Evolutionary conservation across 2,113 vertebrate genomes (phyloP).

Genomic region (Psilopsiagon aurifrons): DNA sequence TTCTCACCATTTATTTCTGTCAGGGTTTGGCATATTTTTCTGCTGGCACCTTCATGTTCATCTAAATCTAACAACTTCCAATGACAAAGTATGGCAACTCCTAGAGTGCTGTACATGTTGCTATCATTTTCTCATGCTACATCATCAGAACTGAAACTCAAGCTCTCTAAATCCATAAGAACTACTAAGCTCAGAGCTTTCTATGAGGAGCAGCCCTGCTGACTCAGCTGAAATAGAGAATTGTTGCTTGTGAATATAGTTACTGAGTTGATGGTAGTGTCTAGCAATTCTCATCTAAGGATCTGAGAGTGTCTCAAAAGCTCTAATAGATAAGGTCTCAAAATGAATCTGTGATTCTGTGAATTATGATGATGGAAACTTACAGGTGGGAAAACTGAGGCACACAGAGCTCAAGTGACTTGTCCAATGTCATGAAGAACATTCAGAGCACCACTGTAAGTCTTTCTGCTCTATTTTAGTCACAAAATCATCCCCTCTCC

Average conservation of each 20-base stretch:
- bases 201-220: neutral
- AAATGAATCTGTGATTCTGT: neutral
- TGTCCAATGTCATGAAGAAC: neutral
- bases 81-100: neutral
- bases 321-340: neutral
- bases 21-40: neutral
- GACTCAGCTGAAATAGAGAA: neutral
- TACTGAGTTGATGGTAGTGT: neutral
- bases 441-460: neutral
- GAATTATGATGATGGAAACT: neutral
- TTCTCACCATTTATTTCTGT: neutral
- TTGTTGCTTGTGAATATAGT: neutral
- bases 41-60: neutral
- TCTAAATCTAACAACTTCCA: neutral
- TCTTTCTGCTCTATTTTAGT: neutral
- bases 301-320: neutral
- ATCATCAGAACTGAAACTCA: neutral
- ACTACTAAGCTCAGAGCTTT: neutral
- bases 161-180: neutral
- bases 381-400: neutral
- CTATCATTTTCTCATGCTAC: neutral
- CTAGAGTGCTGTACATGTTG: neutral
- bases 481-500: neutral
- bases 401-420: neutral
- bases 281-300: neutral